Evolutionary conservation across 2,888 invertebrate genomes (phyloP), one percentile per base, ranked within the genome.

Genomic region (Graphium colonna): DNA sequence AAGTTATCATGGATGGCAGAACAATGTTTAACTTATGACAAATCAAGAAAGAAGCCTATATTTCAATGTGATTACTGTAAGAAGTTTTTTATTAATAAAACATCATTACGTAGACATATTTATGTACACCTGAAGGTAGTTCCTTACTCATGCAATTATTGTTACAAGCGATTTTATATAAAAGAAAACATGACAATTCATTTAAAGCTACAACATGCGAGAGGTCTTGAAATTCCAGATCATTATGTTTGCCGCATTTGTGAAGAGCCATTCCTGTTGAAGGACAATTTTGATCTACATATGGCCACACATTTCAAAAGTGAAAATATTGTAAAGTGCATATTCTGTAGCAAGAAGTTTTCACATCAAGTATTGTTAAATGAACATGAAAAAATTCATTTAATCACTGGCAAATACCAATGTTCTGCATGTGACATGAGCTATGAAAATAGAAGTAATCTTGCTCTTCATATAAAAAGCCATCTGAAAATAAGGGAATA

Each of bases 401-500:
- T 93, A 38, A 93, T 93, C 17, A 89, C 91, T n/a, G 93, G 94
- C 28, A 94, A 94, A 0, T 95, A 93, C 68, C 89, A 91, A 45
- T 96, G 96, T 69, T 88, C 91, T 13, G 84, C 93, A 42, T 96
- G 96, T 75, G 90, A 92, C 5, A 91, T 93, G 46, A 92, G 92
- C 43, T 96, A 95, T 76, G 92, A 94, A 1, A 92, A 92, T 61
- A 90, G 92, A 26, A 92, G 91, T 41, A 92, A 92, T 68, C 72
- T 94, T 17, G 91, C 92, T 52, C 69, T 90, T 16, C 94, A 94
- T 73, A 85, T 92, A 59, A 92, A 93, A 71, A 90, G 93, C 0
- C 96, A 96, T 81, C 89, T 92, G 26, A 93, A 94, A 62, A 93
- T 94, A 12, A 92, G 94, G 60, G 95, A 95, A 71, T 94, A 92